Conservation (phyloP, 2,888 invertebrate genomes). For the Rhagonycha fulva region DNA sequence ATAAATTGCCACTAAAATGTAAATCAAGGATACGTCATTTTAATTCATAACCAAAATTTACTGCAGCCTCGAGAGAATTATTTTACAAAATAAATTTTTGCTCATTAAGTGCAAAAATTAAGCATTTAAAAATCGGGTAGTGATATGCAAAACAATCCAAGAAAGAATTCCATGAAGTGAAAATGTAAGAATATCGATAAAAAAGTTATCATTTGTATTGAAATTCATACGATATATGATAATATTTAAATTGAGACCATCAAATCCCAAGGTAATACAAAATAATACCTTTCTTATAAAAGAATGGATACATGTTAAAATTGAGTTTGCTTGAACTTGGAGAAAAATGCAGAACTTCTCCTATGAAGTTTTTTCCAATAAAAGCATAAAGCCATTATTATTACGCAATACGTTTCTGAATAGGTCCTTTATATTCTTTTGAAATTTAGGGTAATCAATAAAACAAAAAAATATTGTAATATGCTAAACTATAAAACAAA, state of each 20-base stretch:
- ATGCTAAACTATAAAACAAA: not conserved
- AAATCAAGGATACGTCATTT: too few species aligned
- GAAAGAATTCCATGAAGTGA: not conserved
- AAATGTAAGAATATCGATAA: not conserved
- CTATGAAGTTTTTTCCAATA: constrained; percentile 3
- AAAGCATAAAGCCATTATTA: constrained; percentile 3
- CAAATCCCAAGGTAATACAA: constrained; percentile 12
- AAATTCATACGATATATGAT: not conserved
- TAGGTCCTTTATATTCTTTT: not conserved
- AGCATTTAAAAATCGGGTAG: not conserved
- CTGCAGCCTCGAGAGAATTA: too few species aligned
- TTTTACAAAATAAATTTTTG: too few species aligned
- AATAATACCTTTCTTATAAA: constrained; percentile 13
- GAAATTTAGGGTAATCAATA: not conserved
- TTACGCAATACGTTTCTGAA: not conserved
- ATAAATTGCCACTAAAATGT: not conserved
- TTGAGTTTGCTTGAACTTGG: constrained; percentile 8
- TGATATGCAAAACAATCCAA: not conserved
- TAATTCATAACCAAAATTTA: too few species aligned
- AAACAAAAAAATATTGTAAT: not conserved
- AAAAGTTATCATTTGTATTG: not conserved
- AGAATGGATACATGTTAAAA: constrained; percentile 12
- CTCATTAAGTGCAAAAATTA: too few species aligned
- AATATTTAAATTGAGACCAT: constrained; percentile 14
- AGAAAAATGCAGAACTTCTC: constrained; percentile 4